Percentiles rank a stretch among this genome's conserved stretches.
phyloP scores from a whole-genome alignment of 2,113 vertebrate species.

The Rattus norvegicus region DNA sequence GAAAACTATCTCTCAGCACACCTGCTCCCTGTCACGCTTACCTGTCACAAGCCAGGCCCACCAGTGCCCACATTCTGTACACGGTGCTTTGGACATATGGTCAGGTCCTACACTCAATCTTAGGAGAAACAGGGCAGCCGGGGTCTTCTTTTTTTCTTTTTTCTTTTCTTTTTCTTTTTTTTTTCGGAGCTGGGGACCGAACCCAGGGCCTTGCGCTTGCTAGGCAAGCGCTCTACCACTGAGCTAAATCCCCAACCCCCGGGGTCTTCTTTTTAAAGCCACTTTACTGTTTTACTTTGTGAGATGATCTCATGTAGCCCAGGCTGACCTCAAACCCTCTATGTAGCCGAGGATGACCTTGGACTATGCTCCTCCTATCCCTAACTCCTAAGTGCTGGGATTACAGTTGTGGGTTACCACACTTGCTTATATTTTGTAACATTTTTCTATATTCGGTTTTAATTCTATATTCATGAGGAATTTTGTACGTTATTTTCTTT shows the following conservation, averaged over 20 bases:
- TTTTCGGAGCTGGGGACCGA: too few relatives aligned
- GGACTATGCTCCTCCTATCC: not conserved
- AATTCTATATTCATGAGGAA: not conserved
- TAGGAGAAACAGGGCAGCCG: not conserved
- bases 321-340: not conserved
- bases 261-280: not conserved
- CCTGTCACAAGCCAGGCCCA: not conserved
- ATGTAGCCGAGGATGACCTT: not conserved
- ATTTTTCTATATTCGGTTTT: not conserved
- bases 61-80: not conserved
- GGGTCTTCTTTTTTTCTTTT: not conserved
- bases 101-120: not conserved
- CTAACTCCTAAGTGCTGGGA: not conserved
- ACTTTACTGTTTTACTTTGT: not conserved
- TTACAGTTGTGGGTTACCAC: not conserved
- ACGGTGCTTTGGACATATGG: not conserved
- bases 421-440: not conserved
- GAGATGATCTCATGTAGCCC: not conserved
- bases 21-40: not conserved
- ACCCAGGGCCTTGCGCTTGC: too few relatives aligned
- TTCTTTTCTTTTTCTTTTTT: too few relatives aligned
- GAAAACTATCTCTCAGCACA: too few relatives aligned
- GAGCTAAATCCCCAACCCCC: too few relatives aligned
- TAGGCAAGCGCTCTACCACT: too few relatives aligned
- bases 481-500: constrained; percentile 9